Percentiles rank a stretch among this genome's conserved stretches.
phyloP scores from a whole-genome alignment of 1,140 invertebrate genomes.

The Temnothorax longispinosus region DNA sequence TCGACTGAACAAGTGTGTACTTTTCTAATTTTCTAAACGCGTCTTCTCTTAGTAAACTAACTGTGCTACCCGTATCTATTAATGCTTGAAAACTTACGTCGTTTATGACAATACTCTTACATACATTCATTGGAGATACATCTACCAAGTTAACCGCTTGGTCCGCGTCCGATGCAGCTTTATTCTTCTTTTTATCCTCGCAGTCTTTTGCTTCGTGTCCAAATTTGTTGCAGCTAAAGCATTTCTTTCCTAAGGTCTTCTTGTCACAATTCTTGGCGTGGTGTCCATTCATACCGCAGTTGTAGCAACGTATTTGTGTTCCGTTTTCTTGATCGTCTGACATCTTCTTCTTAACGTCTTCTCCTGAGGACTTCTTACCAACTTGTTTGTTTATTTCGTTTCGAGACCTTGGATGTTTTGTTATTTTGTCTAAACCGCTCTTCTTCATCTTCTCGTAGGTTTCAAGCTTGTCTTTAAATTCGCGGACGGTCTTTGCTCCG shows the following conservation, averaged over 20 bases:
- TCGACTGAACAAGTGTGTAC: not conserved
- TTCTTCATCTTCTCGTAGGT: not conserved
- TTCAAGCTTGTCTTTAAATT: slow-evolving; percentile 3
- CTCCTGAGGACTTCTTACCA: not conserved
- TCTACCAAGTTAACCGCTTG: not conserved
- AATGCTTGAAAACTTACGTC: not conserved
- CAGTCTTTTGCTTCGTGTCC: not conserved
- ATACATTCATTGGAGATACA: not conserved
- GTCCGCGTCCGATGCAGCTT: not conserved
- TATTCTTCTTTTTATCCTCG: not conserved
- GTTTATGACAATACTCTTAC: not conserved
- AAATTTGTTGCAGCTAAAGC: not conserved
- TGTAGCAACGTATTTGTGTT: not conserved
- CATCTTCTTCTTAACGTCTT: not conserved
- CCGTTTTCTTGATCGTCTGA: not conserved
- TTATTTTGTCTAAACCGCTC: not conserved
- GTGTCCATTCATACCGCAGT: not conserved
- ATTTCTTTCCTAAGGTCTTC: not conserved
- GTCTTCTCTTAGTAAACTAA: not conserved
- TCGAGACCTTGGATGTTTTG: not conserved
- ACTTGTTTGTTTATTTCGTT: not conserved
- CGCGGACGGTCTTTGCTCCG: not conserved
- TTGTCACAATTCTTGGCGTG: not conserved
- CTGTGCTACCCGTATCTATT: not conserved
- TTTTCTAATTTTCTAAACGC: not conserved